phyloP scores from a whole-genome alignment of 2,888 invertebrate species.

The Autographa pulchrina region DNA sequence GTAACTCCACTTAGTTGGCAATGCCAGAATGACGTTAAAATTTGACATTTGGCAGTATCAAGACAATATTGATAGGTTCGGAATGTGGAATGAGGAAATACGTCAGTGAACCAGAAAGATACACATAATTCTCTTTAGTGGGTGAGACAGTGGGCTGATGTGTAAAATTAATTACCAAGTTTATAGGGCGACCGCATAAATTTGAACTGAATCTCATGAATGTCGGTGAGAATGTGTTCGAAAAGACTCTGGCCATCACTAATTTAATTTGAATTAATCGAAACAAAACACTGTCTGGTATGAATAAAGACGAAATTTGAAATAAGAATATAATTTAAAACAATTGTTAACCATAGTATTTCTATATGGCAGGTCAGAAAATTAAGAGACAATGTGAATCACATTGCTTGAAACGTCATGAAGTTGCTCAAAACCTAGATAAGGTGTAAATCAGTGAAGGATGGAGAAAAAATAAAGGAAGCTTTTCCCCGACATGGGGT shows the following conservation, averaged over 20 bases:
- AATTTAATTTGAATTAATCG: neutral
- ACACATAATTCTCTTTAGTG: slow-evolving; percentile 18
- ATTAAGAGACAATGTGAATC: too few species aligned
- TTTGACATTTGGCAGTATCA: slow-evolving; percentile 56
- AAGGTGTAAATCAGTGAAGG: neutral
- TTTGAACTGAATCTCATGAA: slow-evolving; percentile 8
- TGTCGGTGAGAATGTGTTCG: neutral
- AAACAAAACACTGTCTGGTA: neutral
- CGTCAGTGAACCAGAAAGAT: slow-evolving; percentile 45
- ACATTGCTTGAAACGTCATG: too few species aligned
- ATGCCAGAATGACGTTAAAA: slow-evolving; percentile 33
- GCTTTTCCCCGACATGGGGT: neutral
- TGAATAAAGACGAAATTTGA: neutral
- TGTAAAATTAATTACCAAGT: slow-evolving; percentile 16
- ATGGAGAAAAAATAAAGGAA: neutral
- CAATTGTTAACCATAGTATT: neutral
- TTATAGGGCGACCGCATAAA: slow-evolving; percentile 7
- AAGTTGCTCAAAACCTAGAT: neutral
- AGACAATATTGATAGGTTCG: slow-evolving; percentile 44
- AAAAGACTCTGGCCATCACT: slow-evolving; percentile 2
- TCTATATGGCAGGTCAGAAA: too few species aligned
- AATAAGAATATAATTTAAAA: neutral
- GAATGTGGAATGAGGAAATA: slow-evolving; percentile 54
- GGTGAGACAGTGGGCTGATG: slow-evolving; percentile 11
- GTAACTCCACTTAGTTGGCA: slow-evolving; percentile 13